phyloP scores from a whole-genome alignment of 2,113 vertebrate species.

The Otolemur garnettii region DNA sequence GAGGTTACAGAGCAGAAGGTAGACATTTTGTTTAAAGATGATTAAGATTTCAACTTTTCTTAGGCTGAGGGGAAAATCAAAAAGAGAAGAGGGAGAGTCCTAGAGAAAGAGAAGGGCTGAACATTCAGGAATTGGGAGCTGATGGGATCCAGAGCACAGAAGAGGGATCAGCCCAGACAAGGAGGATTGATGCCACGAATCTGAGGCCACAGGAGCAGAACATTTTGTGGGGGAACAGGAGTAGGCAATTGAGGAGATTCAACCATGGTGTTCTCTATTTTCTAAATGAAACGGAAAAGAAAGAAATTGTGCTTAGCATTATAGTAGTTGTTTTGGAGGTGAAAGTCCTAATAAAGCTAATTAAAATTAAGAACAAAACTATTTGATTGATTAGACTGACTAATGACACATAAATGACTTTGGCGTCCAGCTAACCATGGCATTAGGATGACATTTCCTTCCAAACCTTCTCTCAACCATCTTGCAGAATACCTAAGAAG shows the following conservation, averaged over 20 bases:
- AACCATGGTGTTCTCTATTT: background rate
- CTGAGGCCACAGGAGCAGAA: background rate
- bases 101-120: background rate
- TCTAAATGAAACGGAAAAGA: background rate
- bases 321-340: background rate
- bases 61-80: background rate
- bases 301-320: background rate
- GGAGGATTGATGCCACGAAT: rapidly evolving
- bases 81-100: background rate
- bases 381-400: background rate
- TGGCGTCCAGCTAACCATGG: background rate
- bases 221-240: rapidly evolving
- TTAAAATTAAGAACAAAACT: background rate
- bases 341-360: background rate
- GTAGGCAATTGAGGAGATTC: background rate
- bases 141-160: background rate
- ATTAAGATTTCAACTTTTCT: background rate
- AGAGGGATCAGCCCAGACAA: no score
- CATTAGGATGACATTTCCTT: background rate
- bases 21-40: background rate
- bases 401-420: background rate
- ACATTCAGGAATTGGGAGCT: rapidly evolving
- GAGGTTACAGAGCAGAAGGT: background rate
- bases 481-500: background rate
- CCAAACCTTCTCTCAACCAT: background rate